A percentile compares a stretch with the other conserved stretches of the same genome.
Evolutionary conservation across 2,888 invertebrate genomes (phyloP).

Genomic region (Hirtodrosophila histrioides): DNA sequence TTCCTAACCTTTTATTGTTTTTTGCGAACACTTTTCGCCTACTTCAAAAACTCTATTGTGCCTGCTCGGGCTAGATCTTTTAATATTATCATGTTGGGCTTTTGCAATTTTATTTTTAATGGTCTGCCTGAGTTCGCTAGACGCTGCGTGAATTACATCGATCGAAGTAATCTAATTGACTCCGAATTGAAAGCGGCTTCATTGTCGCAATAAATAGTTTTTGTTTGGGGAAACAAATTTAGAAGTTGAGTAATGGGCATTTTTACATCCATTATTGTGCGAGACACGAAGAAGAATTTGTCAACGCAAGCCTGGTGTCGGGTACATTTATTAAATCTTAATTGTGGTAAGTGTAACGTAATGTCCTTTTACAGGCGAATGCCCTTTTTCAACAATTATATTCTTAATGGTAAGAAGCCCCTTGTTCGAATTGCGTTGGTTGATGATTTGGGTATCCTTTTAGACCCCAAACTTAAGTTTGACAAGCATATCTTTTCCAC

Average conservation of each 20-base stretch:
- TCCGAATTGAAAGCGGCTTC: not conserved
- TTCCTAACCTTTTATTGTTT: not conserved
- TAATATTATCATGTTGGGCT: not conserved
- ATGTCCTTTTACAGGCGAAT: too few relatives aligned
- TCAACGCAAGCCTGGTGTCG: too few relatives aligned
- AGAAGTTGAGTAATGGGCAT: conserved; percentile 1
- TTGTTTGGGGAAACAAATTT: not conserved
- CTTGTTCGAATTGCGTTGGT: too few relatives aligned
- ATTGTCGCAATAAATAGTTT: conserved; percentile 4
- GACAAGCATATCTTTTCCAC: too few relatives aligned
- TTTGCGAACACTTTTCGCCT: not conserved
- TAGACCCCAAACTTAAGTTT: too few relatives aligned
- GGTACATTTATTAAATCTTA: too few relatives aligned
- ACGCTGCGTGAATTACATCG: conserved; percentile 3
- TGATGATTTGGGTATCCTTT: too few relatives aligned
- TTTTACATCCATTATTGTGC: conserved; percentile 1
- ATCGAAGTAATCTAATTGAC: conserved; percentile 5
- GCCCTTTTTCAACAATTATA: too few relatives aligned
- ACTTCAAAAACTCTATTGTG: not conserved
- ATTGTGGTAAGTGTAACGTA: too few relatives aligned
- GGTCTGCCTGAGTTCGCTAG: conserved; percentile 1
- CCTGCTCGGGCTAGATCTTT: not conserved
- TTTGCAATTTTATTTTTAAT: conserved; percentile 10
- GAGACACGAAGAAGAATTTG: not conserved
- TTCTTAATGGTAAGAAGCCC: too few relatives aligned